Evolutionary conservation across 2,888 invertebrate species (phyloP), one percentile per base, ranked within the genome.

Genomic region (Dilophus febrilis): DNA sequence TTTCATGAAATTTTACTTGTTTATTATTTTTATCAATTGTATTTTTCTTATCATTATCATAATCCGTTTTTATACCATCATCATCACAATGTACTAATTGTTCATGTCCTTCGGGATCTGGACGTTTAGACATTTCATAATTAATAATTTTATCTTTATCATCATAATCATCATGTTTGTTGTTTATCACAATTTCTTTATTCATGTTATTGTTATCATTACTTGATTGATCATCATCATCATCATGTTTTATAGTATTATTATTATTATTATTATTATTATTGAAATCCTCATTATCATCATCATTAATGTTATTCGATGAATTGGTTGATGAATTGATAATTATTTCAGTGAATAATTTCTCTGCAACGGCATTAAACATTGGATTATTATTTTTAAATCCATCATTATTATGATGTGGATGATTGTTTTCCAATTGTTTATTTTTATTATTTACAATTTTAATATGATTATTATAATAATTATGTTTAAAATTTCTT

Each of bases 1-100:
- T 68, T 59, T 79, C 78, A 53, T 77, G 77, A 54, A 62, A 62
- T 33, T 57, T 54, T 29, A 58, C 55, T 47, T 61, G 22, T 58
- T 51, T 58, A 61, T 28, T 59, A 59, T 1, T 54, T 52, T 8
- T 54, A 50, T 37, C 53, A 35, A 6, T 22, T 4, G 22, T 19
- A 38, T 33, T 12, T 40, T 38, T 11, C 40, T 18, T 12, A 36
- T 30, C 14, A 34, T 42, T 27, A 36, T 30, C 14, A 34, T 42
- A 22, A 40, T 42, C 2, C 40, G 37, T 42, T 47, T 42, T 35
- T 39, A 41, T 35, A 35, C 5, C 12, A 13, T 11, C 8, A 18
- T 29, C 40, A 33, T 39, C 38, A 16, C 31, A 27, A 22, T 34
- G 30, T 6, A 6, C 5, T 22, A 22, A 22, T 22, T 38, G 42